Evolutionary conservation across 2,888 invertebrate genomes (phyloP), one percentile per base, ranked within the genome.

Genomic region (Petrolisthes cinctipes): DNA sequence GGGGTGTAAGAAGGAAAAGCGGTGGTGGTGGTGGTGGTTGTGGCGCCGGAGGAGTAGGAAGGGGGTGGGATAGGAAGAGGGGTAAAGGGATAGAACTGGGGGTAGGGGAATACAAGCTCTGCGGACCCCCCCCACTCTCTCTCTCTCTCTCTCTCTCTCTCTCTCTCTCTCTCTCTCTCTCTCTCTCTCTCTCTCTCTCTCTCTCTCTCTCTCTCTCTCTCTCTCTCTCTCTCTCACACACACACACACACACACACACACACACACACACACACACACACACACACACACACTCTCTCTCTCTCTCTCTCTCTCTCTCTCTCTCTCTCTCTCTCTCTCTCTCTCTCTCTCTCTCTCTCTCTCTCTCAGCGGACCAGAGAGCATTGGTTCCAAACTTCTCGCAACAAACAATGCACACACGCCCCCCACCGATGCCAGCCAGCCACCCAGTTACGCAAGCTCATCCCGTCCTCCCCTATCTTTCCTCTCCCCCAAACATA

Each of bases 301-400:
- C 71, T 11, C n/a, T 11, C 71, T 11, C 71, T 11, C 71, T n/a
- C 71, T n/a, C 17, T n/a, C 71, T 71, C 71, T n/a, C 71, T n/a
- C 71, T n/a, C 71, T n/a, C 71, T 71, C 71, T 71, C 71, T 71
- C 71, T 71, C 14, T n/a, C 71, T 61, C 71, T n/a, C 71, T n/a
- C 71, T 71, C 71, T 71, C 71, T 71, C 71, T 71, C 20, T 71
- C 71, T n/a, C 71, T n/a, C 37, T 37, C 37, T 37, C 37, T 37
- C 37, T 37, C 37, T 37, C 37, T 37, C 37, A 37, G 37, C 37
- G 37, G 37, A 37, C 37, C 37, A 37, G 37, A 37, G 37, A 37
- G 37, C 37, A 37, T 37, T 37, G 37, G 37, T 37, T 37, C 37
- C 37, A 37, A 37, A 37, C 37, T 37, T 37, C 37, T 37, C 37